Conservation (phyloP, 2,113 vertebrate genomes). For the Tretioscincus oriximinensis region DNA sequence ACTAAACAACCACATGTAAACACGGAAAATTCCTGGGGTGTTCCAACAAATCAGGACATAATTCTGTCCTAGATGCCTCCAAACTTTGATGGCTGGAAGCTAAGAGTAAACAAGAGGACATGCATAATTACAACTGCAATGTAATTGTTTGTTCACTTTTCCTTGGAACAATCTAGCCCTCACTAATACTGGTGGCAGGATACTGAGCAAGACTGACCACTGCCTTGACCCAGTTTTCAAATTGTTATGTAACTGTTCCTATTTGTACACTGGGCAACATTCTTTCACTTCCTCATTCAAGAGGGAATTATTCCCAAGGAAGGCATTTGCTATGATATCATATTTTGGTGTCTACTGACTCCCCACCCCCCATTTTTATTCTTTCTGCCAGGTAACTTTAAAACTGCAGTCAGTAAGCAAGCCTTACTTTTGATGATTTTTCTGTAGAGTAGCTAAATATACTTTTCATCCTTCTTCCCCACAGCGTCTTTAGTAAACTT, state of each 20-base stretch:
- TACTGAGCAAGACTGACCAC: constrained; percentile 15
- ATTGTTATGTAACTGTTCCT: constrained; percentile 25
- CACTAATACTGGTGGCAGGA: constrained; percentile 12
- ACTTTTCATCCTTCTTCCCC: not conserved
- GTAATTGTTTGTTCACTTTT: constrained; percentile 11
- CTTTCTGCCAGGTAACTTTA: not conserved
- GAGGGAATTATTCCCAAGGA: not conserved
- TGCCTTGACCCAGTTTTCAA: constrained; percentile 18
- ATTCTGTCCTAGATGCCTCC: not conserved
- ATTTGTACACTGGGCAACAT: not conserved
- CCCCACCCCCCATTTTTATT: not conserved
- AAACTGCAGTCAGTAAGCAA: not conserved
- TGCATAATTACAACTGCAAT: not conserved
- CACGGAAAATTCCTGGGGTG: not conserved
- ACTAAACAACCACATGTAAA: not conserved
- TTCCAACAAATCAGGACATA: not conserved
- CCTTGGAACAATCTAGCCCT: not conserved
- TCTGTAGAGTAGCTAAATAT: not conserved
- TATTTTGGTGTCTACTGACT: constrained; percentile 3
- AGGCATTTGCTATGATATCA: not conserved
- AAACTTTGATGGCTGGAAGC: not conserved
- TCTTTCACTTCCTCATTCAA: constrained; percentile 22
- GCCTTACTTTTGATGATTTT: not conserved
- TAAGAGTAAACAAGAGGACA: constrained; percentile 9
- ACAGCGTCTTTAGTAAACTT: not conserved